These are phyloP conservation scores for Cheracebus regulus DNA, from an alignment of 2,797 vertebrate species.

Conservation along the genomic window DNA sequence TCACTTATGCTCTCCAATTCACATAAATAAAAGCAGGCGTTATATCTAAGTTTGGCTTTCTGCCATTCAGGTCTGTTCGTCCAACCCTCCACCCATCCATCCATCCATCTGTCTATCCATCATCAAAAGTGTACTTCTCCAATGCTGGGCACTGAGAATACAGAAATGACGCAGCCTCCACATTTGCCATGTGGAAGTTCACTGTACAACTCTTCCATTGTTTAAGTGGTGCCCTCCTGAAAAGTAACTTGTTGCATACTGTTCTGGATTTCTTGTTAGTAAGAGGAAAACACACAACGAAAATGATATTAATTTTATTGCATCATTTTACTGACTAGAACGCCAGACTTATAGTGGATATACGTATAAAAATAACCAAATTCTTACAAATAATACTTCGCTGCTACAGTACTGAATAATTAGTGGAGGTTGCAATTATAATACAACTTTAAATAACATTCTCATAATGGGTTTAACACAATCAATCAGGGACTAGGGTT, in stretches of 20 bases:
- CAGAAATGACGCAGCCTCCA: not conserved
- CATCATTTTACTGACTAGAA: constrained; percentile 89
- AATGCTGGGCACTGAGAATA: not conserved
- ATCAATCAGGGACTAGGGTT: constrained; percentile 73
- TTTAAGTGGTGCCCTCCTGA: not conserved
- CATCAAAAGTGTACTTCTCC: not conserved
- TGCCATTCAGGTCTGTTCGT: not conserved
- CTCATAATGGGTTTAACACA: constrained; percentile 79
- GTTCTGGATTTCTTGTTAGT: not conserved
- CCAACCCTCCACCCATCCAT: not conserved
- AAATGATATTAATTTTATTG: constrained; percentile 84
- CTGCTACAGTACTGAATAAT: constrained; percentile 87
- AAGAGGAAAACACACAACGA: constrained; percentile 72
- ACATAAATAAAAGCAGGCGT: not conserved
- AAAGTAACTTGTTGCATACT: not conserved
- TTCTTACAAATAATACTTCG: constrained; percentile 86
- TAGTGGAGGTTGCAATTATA: constrained; percentile 84
- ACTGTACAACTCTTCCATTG: fast-evolving
- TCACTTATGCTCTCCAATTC: not conserved
- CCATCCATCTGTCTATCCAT: not conserved
- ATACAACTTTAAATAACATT: constrained; percentile 88
- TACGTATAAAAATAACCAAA: constrained; percentile 88
- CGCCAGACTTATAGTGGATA: constrained; percentile 86
- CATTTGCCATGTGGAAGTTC: not conserved
- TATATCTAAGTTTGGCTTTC: not conserved